Evolutionary conservation across 2,888 invertebrate genomes (phyloP), one percentile per base, ranked within the genome.

Genomic region (Nycteola revayana): DNA sequence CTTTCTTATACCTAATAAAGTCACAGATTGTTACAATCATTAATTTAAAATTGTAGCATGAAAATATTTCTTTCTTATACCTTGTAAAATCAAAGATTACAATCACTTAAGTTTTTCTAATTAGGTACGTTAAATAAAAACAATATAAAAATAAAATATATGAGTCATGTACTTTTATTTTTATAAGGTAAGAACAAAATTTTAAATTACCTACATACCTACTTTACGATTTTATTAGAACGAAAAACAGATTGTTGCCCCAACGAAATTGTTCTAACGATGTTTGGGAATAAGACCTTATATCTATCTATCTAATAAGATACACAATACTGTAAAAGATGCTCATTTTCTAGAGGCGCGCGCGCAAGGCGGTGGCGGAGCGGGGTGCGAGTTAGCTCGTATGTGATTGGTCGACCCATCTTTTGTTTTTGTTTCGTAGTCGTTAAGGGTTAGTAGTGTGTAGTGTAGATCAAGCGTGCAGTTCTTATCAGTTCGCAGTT

Each of bases 361-460:
- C 28, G 29, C 29, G 29, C 29, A 29, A 29, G 31, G 25, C 31
- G 31, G 31, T 31, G 31, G 31, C 31, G 31, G 24, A 24, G 24
- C 24, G 24, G 24, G 25, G 31, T 31, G 26, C 38, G 38, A 20
- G 32, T 27, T 23, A 22, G 33, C 9, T 23, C 24, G 32, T 28
- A 32, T 28, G 32, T 36, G 36, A 36, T 36, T 36, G 36, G 36
- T 36, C 29, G 36, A 28, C 36, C 31, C 32, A 36, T 36, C 36
- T 36, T 24, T 36, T 36, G 36, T 32, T 36, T 28, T 25, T 31
- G 31, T 31, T 31, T 31, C 31, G 31, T 25, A 31, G 31, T 31
- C 31, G 31, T 31, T 31, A 23, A 23, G 32, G 34, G 22, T 26
- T 34, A 34, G 34, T 34, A 28, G 34, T 28, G 34, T 28, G 34